phyloP scores from a whole-genome alignment of 2,888 invertebrate species.

The Tetheella fluctuosa region DNA sequence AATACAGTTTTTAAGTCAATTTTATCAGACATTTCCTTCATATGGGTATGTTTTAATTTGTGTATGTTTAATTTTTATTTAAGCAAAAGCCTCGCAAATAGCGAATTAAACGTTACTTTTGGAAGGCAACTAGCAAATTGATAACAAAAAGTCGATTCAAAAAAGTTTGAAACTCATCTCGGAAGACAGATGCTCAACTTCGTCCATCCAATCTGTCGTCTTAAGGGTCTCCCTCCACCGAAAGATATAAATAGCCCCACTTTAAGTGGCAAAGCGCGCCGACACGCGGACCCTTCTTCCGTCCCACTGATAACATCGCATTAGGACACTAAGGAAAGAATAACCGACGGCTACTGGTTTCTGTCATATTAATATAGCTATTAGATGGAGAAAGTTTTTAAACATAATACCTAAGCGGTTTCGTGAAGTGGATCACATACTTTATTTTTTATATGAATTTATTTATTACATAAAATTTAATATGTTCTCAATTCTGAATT shows the following conservation, averaged over 20 bases:
- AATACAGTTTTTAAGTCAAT: too few species aligned
- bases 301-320: constrained; percentile 75
- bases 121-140: background rate
- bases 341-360: constrained; percentile 75
- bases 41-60: too few species aligned
- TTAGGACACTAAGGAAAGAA: constrained; percentile 71
- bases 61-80: too few species aligned
- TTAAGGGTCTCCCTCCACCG: constrained; percentile 50
- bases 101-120: background rate
- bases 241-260: constrained; percentile 77
- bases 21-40: too few species aligned
- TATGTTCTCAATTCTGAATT: too few species aligned
- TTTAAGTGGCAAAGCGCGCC: constrained; percentile 80
- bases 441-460: background rate
- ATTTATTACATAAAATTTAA: background rate
- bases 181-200: constrained; percentile 64
- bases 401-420: background rate
- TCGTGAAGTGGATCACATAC: constrained; percentile 18
- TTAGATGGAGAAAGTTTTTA: background rate
- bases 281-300: constrained; percentile 67
- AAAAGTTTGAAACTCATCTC: constrained; percentile 8
- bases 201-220: constrained; percentile 61
- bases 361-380: constrained; percentile 59
- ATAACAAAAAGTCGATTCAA: background rate
- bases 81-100: too few species aligned